Conservation (phyloP, 2,797 vertebrate species). For the Centroberyx gerrardi region DNA sequence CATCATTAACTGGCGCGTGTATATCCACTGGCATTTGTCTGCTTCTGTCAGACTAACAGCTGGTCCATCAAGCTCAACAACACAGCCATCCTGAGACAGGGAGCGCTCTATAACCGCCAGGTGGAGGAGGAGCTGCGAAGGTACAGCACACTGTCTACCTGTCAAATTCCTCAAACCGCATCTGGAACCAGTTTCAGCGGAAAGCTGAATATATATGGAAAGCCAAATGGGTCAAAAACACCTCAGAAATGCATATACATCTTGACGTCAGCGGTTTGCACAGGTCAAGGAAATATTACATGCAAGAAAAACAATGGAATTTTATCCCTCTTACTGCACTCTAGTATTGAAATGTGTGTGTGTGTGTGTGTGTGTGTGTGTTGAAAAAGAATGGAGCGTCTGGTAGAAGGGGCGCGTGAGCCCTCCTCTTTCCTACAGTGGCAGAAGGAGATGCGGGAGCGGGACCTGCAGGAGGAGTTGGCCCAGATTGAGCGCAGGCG, state of each 20-base stretch:
- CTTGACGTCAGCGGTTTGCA: neutral
- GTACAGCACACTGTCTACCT: constrained; percentile 71
- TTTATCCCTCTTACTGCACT: neutral
- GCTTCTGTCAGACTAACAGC: constrained; percentile 78
- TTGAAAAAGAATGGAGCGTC: constrained; percentile 85
- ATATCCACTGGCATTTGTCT: constrained; percentile 21
- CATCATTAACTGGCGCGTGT: neutral
- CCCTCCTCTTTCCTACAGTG: constrained; percentile 89
- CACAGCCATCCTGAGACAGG: constrained; percentile 90
- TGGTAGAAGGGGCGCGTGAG: constrained; percentile 87
- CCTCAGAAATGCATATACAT: neutral
- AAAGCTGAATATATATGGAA: neutral
- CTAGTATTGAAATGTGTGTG: constrained; percentile 3
- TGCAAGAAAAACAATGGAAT: neutral
- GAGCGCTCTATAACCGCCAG: constrained; percentile 88
- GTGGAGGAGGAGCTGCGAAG: constrained; percentile 89
- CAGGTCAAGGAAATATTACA: neutral
- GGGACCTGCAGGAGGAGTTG: constrained; percentile 86
- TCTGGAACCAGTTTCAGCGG: neutral
- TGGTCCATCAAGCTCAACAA: constrained; percentile 91
- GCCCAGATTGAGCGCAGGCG: constrained; percentile 81
- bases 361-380: constrained; percentile 21
- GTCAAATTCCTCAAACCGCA: neutral
- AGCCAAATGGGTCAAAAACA: too few relatives aligned
- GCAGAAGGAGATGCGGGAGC: constrained; percentile 89